Percentiles rank a stretch among this genome's conserved stretches.
Evolutionary conservation across 2,888 invertebrate genomes (phyloP).

Genomic region (Eutolmus rufibarbis): DNA sequence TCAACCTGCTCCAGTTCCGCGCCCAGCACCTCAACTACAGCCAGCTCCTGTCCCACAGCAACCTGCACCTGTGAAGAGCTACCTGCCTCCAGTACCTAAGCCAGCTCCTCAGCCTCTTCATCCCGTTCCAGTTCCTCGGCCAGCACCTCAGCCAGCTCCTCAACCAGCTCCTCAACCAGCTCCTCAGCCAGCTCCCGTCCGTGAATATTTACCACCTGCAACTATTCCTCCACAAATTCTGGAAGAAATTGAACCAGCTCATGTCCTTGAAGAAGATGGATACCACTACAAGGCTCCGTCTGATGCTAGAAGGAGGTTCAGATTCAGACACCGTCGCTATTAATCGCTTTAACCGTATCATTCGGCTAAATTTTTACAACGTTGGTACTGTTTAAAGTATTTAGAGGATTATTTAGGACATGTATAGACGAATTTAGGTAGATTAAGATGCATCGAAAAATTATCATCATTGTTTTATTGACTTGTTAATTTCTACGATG

Average conservation of each 20-base stretch:
- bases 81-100: background rate
- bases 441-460: background rate
- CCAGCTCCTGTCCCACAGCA: background rate
- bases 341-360: background rate
- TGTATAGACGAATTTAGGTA: background rate
- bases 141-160: background rate
- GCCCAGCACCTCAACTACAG: background rate
- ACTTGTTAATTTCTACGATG: too few species aligned
- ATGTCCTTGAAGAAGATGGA: slow-evolving; percentile 14
- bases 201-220: slow-evolving; percentile 1
- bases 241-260: slow-evolving; percentile 7
- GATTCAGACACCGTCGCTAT: slow-evolving; percentile 20
- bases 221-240: background rate
- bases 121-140: background rate
- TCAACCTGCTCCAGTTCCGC: background rate
- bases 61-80: background rate
- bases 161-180: too few species aligned
- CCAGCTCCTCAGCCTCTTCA: background rate
- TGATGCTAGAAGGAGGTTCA: background rate
- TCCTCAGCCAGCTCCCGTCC: background rate
- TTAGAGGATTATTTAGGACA: background rate
- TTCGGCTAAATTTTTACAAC: background rate
- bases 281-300: slow-evolving; percentile 14
- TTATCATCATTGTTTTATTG: too few species aligned
- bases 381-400: slow-evolving; percentile 6